A percentile compares a stretch with the other conserved stretches of the same genome.
phyloP scores from a whole-genome alignment of 2,113 vertebrate species.

The Heptranchias perlo region DNA sequence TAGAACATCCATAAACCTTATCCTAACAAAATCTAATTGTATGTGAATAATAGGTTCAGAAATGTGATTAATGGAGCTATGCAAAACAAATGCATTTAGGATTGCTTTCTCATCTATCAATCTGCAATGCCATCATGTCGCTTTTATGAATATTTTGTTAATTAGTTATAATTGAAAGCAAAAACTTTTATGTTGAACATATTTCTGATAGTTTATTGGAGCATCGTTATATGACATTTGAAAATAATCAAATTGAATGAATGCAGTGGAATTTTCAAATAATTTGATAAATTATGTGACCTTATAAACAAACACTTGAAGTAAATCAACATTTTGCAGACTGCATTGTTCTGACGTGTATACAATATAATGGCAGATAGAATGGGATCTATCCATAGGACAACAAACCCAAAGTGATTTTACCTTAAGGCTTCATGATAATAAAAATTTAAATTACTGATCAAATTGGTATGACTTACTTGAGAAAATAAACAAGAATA shows the following conservation, averaged over 20 bases:
- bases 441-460: background rate
- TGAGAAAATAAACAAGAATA: background rate
- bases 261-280: background rate
- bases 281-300: background rate
- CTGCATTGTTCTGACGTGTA: background rate
- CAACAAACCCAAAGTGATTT: background rate
- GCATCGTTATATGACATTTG: background rate
- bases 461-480: background rate
- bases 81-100: constrained; percentile 13
- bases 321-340: background rate
- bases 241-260: background rate
- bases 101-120: constrained; percentile 6
- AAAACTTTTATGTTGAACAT: background rate
- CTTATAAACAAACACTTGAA: background rate
- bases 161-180: constrained; percentile 7
- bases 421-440: background rate
- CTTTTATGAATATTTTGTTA: background rate
- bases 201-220: background rate
- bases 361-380: background rate
- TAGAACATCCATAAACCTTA: constrained; percentile 48
- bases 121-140: background rate
- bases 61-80: constrained; percentile 40
- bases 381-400: too few relatives aligned
- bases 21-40: constrained; percentile 49
- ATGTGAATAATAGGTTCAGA: constrained; percentile 46